Evolutionary conservation across 2,888 invertebrate genomes (phyloP).

Genomic region (Drosophila anomelani): DNA sequence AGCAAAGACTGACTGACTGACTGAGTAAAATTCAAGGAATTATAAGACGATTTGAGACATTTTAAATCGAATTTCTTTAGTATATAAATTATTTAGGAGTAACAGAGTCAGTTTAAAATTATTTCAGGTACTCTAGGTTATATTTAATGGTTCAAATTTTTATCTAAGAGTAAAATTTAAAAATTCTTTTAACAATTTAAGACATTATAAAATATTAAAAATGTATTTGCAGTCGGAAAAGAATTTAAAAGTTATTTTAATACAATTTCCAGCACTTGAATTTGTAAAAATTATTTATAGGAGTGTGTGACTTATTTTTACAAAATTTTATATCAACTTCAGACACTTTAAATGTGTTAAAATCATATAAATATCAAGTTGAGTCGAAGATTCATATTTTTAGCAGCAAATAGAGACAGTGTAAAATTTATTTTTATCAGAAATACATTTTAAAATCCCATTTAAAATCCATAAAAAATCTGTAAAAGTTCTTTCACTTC

Average conservation of each 20-base stretch:
- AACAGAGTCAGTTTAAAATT: not conserved
- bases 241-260: too few relatives aligned
- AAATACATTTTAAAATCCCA: not conserved
- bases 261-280: too few relatives aligned
- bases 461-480: not conserved
- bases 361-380: too few relatives aligned
- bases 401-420: not conserved
- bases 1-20: too few relatives aligned
- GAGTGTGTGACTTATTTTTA: too few relatives aligned
- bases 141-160: not conserved
- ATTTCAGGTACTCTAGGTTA: rapidly evolving
- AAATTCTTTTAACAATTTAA: not conserved
- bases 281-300: too few relatives aligned
- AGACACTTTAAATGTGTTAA: too few relatives aligned
- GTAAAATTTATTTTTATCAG: not conserved
- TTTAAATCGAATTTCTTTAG: not conserved
- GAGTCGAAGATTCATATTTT: not conserved
- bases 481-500: too few relatives aligned
- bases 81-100: not conserved
- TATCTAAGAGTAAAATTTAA: not conserved
- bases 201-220: not conserved
- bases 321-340: too few relatives aligned
- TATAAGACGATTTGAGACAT: not conserved
- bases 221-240: too few relatives aligned
- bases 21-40: not conserved